Evolutionary conservation across 2,113 vertebrate genomes (phyloP).

Genomic region (Pimephales promelas): DNA sequence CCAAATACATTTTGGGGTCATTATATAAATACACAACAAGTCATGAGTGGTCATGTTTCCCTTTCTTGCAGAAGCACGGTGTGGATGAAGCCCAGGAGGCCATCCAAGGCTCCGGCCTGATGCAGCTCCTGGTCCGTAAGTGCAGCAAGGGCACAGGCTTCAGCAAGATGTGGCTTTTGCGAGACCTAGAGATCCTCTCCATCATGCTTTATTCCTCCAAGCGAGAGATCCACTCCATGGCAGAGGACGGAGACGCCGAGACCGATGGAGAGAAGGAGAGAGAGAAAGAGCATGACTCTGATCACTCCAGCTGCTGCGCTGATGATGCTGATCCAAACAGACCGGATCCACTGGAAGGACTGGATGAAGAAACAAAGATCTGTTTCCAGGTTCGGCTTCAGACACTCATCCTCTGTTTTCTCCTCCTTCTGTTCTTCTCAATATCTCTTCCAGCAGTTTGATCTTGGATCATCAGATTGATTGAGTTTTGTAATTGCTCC

Average conservation of each 20-base stretch:
- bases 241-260: conserved; percentile 75
- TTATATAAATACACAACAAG: background rate
- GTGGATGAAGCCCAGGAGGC: conserved; percentile 84
- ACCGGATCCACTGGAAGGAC: conserved; percentile 88
- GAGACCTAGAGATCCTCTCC: conserved; percentile 95
- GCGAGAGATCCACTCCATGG: conserved; percentile 84
- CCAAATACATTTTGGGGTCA: background rate
- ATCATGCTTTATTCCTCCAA: conserved; percentile 98
- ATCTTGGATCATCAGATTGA: background rate
- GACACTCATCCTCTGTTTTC: background rate
- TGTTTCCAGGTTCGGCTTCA: conserved; percentile 88
- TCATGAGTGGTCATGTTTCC: background rate
- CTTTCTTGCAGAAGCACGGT: conserved; percentile 79
- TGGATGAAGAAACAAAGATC: conserved; percentile 96
- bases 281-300: conserved; percentile 83
- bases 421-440: too few relatives aligned
- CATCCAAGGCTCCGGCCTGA: conserved; percentile 86
- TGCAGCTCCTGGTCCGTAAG: conserved; percentile 92
- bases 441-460: background rate
- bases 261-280: conserved; percentile 67
- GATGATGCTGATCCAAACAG: conserved; percentile 80
- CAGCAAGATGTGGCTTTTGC: conserved; percentile 95
- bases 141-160: conserved; percentile 98
- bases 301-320: conserved; percentile 74
- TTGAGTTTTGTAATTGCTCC: background rate